Base-by-base conservation (phyloP, 2,888 invertebrate species). In the Teleogryllus oceanicus region DNA sequence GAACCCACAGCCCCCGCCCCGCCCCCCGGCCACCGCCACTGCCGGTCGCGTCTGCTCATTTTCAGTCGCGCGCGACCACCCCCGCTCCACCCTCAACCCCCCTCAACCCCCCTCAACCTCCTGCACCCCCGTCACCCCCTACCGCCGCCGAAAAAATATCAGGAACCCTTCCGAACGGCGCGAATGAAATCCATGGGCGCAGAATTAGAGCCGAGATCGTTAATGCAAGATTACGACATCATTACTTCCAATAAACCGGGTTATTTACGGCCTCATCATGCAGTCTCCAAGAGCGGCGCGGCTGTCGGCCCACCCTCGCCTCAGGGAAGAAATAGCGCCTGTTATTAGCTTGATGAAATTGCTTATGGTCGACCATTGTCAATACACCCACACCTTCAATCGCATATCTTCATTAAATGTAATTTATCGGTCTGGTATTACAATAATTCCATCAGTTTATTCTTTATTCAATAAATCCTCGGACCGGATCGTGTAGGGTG, bases 381-480 rank as follows among this genome's bases (percentile, higher is more conserved):
- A 62, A 62, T 62, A 78, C 81, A 77, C 81, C 81, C 81, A 80
- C 79, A 24, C 49, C 49, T 51, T 76, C 78, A 74, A 78, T 80
- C 76, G 16, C 78, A 79, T 80, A 77, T 80, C 80, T 81, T 80
- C 78, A 80, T 81, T 81, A 78, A 74, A 81, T 13, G n/a, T 51
- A 78, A 37, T 51, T 75, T 78, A 76, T 75, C 20, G 49, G 49
- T 51, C 13, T 20, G 51, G 21, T 51, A 78, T 62, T 37, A 78
- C 76, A 81, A 78, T 81, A 74, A 77, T 80, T 80, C 62, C 16
- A 18, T 8, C 16, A 62, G 62, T 62, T 62, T n/a, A 18, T 62
- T 62, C 62, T 62, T 62, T 62, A 62, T 62, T 62, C 62, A 62
- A 62, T 62, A 62, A 62, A 62, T 62, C 62, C 16, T 62, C 16